Evolutionary conservation across 2,797 vertebrate species (phyloP), one percentile per base, ranked within the genome.

Genomic region (Lates japonicus): DNA sequence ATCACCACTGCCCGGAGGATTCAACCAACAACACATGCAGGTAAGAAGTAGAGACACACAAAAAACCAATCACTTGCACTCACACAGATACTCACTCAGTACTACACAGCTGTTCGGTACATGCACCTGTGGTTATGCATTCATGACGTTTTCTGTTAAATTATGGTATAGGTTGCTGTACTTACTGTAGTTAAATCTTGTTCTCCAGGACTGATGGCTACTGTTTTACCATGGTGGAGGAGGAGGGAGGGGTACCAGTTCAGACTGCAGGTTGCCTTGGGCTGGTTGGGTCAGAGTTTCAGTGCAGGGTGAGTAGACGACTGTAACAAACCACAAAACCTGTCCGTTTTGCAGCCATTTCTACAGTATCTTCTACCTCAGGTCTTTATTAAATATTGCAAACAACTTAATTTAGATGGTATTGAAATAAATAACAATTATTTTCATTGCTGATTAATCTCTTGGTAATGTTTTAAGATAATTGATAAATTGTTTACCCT

Each of bases 181-280:
- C 35, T 61, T 29, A 48, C 44, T 55, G 29, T 69, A 0, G n/a
- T 25, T 41, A 4, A 57, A 46, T 72, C 29, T 72, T 67, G 8
- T 78, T 74, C 66, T 82, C 11, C 86, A 99, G 98, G 93, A 98
- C 98, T 5, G 96, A 98, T 84, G 98, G 98, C 69, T 97, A 97
- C 91, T 99, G 98, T 92, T 99, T 98, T 91, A 97, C 97, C 3
- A 98, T 99, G 95, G 96, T 98, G 93, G 97, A 98, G 92, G 98
- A 98, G 72, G 98, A 98, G 48, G 96, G 96, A 0, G 98, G 97
- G 20, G 94, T 95, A 37, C 95, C 96, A 31, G 90, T 98, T 57
- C 88, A 97, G 67, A 97, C 97, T 20, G 97, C 97, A 19, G 98
- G 98, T n/a, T 99, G 98, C 79, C 93, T 99, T 42, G 97, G 96